phyloP scores from a whole-genome alignment of 2,113 vertebrate species.

The Sinocyclocheilus anshuiensis region DNA sequence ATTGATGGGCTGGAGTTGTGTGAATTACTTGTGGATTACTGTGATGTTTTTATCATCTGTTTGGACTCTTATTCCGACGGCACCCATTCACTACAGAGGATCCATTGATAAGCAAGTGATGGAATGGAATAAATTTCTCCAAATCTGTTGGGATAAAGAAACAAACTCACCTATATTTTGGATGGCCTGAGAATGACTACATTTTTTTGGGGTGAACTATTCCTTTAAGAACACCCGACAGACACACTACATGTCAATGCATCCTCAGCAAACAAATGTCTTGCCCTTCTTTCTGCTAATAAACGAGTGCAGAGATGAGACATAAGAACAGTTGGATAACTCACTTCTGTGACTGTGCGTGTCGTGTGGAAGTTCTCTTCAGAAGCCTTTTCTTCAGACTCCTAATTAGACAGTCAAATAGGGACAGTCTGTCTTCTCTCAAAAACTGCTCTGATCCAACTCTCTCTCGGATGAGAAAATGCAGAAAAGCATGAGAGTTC shows the following conservation, averaged over 20 bases:
- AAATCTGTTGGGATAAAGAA: not conserved
- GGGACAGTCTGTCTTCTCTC: not conserved
- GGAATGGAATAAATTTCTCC: not conserved
- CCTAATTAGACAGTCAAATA: slow-evolving; percentile 17
- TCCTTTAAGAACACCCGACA: not conserved
- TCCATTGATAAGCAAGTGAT: not conserved
- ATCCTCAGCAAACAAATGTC: not conserved
- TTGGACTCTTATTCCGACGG: too few species aligned
- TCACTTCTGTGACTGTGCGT: not conserved
- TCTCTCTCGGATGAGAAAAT: not conserved
- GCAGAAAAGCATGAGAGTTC: not conserved
- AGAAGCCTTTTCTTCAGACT: not conserved
- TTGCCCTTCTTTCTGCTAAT: not conserved
- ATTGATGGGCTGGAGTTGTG: too few species aligned
- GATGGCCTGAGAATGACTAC: too few species aligned
- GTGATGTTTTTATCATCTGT: too few species aligned
- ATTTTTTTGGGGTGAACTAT: not conserved
- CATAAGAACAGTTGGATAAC: not conserved
- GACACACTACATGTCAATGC: not conserved
- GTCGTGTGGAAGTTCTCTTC: not conserved
- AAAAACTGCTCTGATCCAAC: slow-evolving; percentile 3
- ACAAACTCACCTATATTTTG: not conserved
- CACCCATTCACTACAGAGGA: not conserved
- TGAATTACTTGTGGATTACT: too few species aligned
- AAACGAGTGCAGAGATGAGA: not conserved